These are phyloP conservation scores for Drosophila dives DNA, from an alignment of 2,888 invertebrate species.

Conservation along the genomic window DNA sequence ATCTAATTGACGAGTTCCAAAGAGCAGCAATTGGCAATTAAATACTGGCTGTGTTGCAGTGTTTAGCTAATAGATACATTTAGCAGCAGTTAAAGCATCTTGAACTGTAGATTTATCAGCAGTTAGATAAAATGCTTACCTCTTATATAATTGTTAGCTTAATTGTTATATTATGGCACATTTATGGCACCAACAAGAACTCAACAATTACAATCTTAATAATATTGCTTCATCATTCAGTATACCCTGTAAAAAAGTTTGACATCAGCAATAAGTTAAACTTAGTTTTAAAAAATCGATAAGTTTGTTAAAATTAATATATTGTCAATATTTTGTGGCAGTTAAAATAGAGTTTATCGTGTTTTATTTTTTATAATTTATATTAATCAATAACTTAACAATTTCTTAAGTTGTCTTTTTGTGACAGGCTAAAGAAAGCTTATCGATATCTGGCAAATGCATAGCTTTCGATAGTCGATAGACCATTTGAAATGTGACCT, in stretches of 20 bases:
- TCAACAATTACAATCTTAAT: constrained; percentile 17
- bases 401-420: too few relatives aligned
- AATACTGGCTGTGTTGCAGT: constrained; percentile 27
- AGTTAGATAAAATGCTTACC: constrained; percentile 46
- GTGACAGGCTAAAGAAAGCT: background rate
- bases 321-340: background rate
- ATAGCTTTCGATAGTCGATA: background rate
- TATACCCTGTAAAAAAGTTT: constrained; percentile 7
- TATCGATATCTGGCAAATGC: background rate
- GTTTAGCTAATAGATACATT: constrained; percentile 50
- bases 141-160: constrained; percentile 40
- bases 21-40: constrained; percentile 26
- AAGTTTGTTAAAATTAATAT: background rate
- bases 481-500: accelerated
- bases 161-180: constrained; percentile 21
- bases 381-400: too few relatives aligned
- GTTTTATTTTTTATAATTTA: too few relatives aligned
- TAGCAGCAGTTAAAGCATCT: constrained; percentile 53
- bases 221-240: constrained; percentile 8
- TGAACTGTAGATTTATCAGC: constrained; percentile 68
- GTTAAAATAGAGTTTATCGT: background rate
- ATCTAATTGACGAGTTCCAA: constrained; percentile 14
- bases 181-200: constrained; percentile 32
- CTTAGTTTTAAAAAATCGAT: background rate
- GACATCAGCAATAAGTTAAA: background rate